Percentiles rank a stretch among this genome's conserved stretches.
Conservation (phyloP, 2,113 vertebrate species). For the Pipra filicauda region DNA sequence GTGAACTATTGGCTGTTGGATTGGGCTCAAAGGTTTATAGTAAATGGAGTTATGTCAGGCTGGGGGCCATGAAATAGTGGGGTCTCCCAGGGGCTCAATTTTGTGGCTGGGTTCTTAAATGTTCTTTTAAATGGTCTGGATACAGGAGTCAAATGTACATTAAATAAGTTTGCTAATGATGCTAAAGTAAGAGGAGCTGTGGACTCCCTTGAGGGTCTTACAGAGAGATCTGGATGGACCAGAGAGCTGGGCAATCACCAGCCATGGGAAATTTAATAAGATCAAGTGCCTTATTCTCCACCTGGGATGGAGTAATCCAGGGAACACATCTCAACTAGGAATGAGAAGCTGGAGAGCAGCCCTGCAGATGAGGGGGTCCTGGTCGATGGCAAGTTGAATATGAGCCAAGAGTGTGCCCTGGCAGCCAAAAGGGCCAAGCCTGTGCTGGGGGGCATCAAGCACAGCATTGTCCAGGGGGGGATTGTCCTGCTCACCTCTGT, state of each 20-base stretch:
- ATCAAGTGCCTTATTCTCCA: neutral
- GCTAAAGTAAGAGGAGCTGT: neutral
- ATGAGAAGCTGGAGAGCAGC: neutral
- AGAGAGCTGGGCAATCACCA: neutral
- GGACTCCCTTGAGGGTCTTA: neutral
- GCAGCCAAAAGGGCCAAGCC: neutral
- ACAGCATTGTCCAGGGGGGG: neutral
- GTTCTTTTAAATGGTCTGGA: neutral
- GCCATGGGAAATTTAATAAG: neutral
- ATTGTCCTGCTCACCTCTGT: neutral
- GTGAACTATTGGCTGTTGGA: neutral
- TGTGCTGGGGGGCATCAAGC: neutral
- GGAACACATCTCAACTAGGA: neutral
- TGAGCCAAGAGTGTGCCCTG: neutral
- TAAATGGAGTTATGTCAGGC: neutral
- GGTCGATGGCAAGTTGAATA: neutral
- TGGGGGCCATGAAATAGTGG: neutral
- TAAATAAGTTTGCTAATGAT: neutral
- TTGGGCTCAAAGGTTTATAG: neutral
- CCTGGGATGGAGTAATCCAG: neutral
- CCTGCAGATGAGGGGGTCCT: rapidly evolving
- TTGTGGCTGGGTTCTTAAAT: neutral
- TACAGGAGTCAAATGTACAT: neutral
- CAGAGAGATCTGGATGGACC: neutral
- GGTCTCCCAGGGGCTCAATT: neutral